Percentiles rank a stretch among this genome's conserved stretches.
Conservation (phyloP, 2,113 vertebrate species). For the Lepidothrix coronata region DNA sequence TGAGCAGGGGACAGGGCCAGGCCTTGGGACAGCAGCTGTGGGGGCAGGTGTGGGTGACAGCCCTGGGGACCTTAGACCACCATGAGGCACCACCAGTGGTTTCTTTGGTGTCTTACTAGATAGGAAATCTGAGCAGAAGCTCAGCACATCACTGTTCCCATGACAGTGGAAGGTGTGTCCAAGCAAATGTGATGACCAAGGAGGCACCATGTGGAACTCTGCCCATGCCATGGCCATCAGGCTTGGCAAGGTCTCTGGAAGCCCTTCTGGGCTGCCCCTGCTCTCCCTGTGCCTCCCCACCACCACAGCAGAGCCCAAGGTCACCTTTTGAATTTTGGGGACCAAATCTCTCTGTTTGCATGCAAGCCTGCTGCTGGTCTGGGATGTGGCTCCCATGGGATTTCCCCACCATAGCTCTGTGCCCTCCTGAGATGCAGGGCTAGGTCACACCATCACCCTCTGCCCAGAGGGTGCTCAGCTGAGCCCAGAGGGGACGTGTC, state of each 20-base stretch:
- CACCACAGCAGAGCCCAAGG: background rate
- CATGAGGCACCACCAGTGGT: background rate
- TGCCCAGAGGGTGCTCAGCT: background rate
- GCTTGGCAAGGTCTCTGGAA: background rate
- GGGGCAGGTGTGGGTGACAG: background rate
- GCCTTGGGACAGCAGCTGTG: background rate
- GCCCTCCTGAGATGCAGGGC: background rate
- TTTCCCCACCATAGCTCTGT: fast-evolving
- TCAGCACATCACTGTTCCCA: background rate
- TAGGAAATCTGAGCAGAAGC: background rate
- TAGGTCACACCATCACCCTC: background rate
- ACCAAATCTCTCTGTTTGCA: fast-evolving
- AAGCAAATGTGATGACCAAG: fast-evolving
- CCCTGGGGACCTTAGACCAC: background rate
- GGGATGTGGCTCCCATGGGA: background rate
- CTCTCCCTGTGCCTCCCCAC: background rate
- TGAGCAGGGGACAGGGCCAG: background rate
- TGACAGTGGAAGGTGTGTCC: background rate
- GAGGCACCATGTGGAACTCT: background rate
- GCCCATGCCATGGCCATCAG: fast-evolving
- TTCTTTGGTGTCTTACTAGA: fast-evolving
- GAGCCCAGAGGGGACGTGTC: background rate
- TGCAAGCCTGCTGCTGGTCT: background rate
- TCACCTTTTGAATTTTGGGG: background rate
- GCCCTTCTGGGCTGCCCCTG: background rate